These are phyloP conservation scores for Echeneis naucrates DNA, from an alignment of 2,797 vertebrate species.

Conservation along the genomic window DNA sequence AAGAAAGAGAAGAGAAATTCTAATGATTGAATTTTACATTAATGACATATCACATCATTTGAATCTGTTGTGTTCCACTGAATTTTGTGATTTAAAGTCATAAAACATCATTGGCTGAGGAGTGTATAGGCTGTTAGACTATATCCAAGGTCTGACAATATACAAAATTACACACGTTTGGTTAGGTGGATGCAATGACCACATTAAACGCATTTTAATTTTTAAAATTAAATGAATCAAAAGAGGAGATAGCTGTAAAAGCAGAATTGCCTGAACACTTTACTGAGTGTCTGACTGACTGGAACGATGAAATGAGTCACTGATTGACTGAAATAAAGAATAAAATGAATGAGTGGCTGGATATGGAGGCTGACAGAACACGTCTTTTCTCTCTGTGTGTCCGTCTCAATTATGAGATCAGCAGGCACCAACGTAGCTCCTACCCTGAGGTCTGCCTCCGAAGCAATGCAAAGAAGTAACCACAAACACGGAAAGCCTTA, in stretches of 20 bases:
- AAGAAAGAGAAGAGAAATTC: slow-evolving; percentile 1
- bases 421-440: slow-evolving; percentile 46
- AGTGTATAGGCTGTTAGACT: not conserved
- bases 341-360: slow-evolving; percentile 71
- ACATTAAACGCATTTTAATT: not conserved
- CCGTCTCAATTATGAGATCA: slow-evolving; percentile 67
- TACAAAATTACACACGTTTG: not conserved
- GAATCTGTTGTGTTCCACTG: not conserved
- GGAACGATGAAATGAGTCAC: too few relatives aligned
- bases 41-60: not conserved
- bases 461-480: slow-evolving; percentile 45
- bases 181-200: not conserved
- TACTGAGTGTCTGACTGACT: slow-evolving; percentile 40
- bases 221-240: not conserved
- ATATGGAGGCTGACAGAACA: slow-evolving; percentile 68
- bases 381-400: slow-evolving; percentile 55
- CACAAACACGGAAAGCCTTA: slow-evolving; percentile 50
- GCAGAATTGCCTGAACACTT: slow-evolving; percentile 27
- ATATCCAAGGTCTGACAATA: too few relatives aligned
- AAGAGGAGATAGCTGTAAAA: not conserved
- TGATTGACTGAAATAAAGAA: slow-evolving; percentile 50
- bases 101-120: not conserved
- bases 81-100: not conserved
- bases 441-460: slow-evolving; percentile 49
- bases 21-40: not conserved